Conservation (phyloP, 92 coral and sea anemone genomes). For the Muricea muricata region DNA sequence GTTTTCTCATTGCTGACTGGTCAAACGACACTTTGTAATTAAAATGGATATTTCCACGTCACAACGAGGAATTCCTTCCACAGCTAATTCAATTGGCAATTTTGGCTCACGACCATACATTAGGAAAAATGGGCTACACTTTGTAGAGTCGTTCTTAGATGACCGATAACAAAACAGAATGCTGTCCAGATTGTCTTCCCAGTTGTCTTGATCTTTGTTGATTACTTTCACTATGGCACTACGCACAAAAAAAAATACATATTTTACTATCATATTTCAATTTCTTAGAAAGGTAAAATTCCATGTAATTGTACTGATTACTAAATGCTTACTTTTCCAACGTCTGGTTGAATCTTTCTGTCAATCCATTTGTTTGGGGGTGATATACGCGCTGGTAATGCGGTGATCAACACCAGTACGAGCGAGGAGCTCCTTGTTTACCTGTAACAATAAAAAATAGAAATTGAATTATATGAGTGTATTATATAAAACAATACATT, state of each 20-base stretch:
- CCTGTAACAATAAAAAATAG: not conserved
- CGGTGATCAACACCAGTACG: conserved; percentile 23
- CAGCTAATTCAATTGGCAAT: not conserved
- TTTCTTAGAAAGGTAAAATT: not conserved
- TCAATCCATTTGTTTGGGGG: not conserved
- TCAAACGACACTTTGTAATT: too few relatives aligned
- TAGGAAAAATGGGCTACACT: conserved; percentile 54
- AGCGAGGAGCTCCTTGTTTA: conserved; percentile 24
- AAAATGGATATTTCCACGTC: too few relatives aligned
- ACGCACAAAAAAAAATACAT: too few relatives aligned
- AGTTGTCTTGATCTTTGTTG: conserved; percentile 40
- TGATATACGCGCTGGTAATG: conserved; percentile 10
- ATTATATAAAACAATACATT: too few relatives aligned
- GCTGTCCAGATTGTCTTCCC: conserved; percentile 46
- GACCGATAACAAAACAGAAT: conserved; percentile 48
- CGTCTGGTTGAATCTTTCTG: not conserved
- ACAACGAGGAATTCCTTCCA: conserved; percentile 3
- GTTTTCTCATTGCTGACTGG: too few relatives aligned
- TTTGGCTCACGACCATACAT: conserved; percentile 33
- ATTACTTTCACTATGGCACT: conserved; percentile 15
- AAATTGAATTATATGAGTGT: not conserved
- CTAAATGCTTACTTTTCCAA: not conserved
- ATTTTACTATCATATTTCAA: not conserved
- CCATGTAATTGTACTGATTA: not conserved
- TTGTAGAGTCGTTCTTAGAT: conserved; percentile 58